Base-by-base conservation (phyloP, 2,113 vertebrate species). In the Zootoca vivipara region DNA sequence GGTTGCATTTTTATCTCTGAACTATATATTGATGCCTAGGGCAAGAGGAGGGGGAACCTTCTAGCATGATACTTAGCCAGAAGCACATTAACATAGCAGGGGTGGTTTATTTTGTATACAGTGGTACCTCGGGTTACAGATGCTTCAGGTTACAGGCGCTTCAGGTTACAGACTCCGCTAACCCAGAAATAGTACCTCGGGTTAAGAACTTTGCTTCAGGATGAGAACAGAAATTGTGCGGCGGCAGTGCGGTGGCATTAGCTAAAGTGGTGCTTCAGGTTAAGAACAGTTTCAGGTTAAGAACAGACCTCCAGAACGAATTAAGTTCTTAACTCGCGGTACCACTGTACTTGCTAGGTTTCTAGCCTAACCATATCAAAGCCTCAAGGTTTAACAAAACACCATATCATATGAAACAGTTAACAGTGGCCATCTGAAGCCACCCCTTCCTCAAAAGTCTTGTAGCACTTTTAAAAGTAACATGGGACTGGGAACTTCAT, bases 11-110 rank as follows among this genome's bases (percentile, higher is more conserved):
- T 82, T 80, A 85, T 33, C 64, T 78, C 77, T 20, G 15, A 7
- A n/a, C 67, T 82, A 24, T 1, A 0, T 12, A 26, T 85, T 73
- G 83, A 82, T 83, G 77, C 52, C 1, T 0, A 0, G 82, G 52
- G 75, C 46, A 67, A 56, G n/a, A 22, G 56, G 7, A 64, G 46
- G 38, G 38, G 28, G 35, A 88, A 69, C 83, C 1, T 0, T 52
- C 6, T 24, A 38, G 38, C 58, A 82, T 28, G 38, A 33, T 75
- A 40, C 22, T 52, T 13, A 65, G 40, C 33, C 90, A 3, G 26
- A 33, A 38, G 15, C 9, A 46, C 30, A 20, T 67, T 52, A 83
- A 52, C 30, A 64, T 5, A 1, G 2, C 78, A 82, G 72, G 64
- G 85, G 30, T 42, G 42, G 73, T 65, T 40, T 65, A 33, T 85